These are phyloP conservation scores for Halcyon malimbica DNA, from an alignment of 2,113 vertebrate species.

Conservation along the genomic window DNA sequence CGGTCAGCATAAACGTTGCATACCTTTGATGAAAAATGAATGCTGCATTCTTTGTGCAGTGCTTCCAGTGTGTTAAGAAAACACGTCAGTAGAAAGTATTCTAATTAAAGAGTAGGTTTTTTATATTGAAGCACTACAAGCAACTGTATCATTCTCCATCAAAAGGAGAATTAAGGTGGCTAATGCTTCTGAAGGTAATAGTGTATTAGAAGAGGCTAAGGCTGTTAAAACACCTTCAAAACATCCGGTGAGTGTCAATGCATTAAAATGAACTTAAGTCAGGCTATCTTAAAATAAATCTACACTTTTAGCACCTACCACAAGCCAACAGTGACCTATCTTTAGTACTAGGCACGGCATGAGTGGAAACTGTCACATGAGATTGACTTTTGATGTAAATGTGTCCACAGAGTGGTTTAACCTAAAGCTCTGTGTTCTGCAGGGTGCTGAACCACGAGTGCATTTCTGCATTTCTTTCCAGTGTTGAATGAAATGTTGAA, in stretches of 20 bases:
- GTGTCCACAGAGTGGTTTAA: neutral
- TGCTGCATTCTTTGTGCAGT: neutral
- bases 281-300: conserved; percentile 55
- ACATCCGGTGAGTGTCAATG: conserved; percentile 43
- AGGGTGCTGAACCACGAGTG: neutral
- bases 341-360: neutral
- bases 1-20: neutral
- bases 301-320: neutral
- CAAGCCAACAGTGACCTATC: conserved; percentile 30
- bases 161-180: neutral
- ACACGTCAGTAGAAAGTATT: neutral
- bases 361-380: conserved; percentile 28
- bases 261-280: conserved; percentile 45
- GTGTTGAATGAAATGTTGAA: neutral
- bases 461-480: neutral
- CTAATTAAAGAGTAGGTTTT: neutral
- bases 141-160: neutral
- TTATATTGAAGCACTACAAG: fast-evolving
- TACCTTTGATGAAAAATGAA: conserved; percentile 47
- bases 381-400: neutral
- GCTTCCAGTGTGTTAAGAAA: neutral
- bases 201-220: neutral
- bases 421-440: neutral
- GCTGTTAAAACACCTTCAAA: conserved; percentile 32
- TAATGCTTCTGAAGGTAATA: neutral